A percentile compares a stretch with the other conserved stretches of the same genome.
These are phyloP conservation scores for Equus przewalskii DNA, from an alignment of 2,113 vertebrate genomes.

Conservation along the genomic window DNA sequence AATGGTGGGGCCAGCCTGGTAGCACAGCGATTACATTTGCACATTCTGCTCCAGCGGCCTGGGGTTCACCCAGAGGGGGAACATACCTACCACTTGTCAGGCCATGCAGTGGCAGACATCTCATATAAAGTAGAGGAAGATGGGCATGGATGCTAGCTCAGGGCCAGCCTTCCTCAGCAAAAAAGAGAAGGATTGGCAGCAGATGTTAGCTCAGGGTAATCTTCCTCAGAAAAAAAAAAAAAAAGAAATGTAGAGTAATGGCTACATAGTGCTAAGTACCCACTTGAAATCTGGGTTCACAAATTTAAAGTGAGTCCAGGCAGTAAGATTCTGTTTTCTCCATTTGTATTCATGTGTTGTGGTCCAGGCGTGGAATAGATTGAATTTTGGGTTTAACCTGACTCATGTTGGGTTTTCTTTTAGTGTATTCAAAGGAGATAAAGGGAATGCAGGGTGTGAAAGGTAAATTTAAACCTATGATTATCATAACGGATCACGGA, in stretches of 20 bases:
- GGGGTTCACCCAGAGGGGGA: no score
- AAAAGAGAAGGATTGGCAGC: no score
- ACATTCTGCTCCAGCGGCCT: no score
- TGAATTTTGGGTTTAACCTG: neutral
- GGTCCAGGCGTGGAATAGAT: neutral
- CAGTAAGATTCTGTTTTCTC: neutral
- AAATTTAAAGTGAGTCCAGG: neutral
- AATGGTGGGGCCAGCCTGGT: neutral
- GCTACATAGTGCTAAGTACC: neutral
- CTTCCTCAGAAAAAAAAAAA: no score
- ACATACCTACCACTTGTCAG: no score
- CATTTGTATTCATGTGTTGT: neutral
- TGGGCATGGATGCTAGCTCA: no score
- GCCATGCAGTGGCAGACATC: no score
- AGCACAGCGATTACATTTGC: no score
- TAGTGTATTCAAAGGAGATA: neutral
- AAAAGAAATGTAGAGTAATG: neutral
- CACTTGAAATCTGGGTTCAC: neutral
- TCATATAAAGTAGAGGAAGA: no score
- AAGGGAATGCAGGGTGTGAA: no score
- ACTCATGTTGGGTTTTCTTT: neutral
- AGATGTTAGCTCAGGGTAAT: no score
- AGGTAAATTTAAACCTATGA: neutral
- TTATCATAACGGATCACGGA: neutral
- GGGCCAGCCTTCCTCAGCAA: no score